phyloP scores from a whole-genome alignment of 1,140 invertebrate genomes.

The Sipha flava region DNA sequence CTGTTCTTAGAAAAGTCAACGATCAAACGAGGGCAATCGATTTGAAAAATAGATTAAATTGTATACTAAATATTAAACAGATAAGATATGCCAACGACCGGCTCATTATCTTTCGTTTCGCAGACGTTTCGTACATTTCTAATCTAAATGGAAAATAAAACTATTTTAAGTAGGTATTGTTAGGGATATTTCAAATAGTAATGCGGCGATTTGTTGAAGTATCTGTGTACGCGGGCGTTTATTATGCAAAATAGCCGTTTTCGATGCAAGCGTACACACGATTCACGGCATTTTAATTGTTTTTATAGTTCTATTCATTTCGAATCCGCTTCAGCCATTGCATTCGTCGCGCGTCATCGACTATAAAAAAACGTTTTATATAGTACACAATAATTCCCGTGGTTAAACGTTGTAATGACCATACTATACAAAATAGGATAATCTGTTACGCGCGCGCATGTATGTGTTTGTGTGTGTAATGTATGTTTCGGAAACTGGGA shows the following conservation, averaged over 20 bases:
- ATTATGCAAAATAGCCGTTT: not conserved
- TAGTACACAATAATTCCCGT: not conserved
- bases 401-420: not conserved
- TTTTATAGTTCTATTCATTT: constrained; percentile 22
- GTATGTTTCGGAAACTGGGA: not conserved
- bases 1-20: not conserved
- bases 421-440: not conserved
- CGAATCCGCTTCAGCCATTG: too few relatives aligned
- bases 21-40: not conserved
- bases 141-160: constrained; percentile 20
- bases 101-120: not conserved
- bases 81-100: not conserved
- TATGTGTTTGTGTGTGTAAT: not conserved
- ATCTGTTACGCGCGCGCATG: not conserved
- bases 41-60: too few relatives aligned
- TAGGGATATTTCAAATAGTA: not conserved
- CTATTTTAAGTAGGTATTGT: not conserved
- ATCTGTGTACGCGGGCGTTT: not conserved
- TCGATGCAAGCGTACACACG: not conserved
- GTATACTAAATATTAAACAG: not conserved
- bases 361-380: not conserved
- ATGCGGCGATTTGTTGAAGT: not conserved
- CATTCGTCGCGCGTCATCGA: not conserved
- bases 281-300: constrained; percentile 14
- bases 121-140: too few relatives aligned